Evolutionary conservation across 1,140 invertebrate genomes (phyloP).

Genomic region (Microvelia longipes): DNA sequence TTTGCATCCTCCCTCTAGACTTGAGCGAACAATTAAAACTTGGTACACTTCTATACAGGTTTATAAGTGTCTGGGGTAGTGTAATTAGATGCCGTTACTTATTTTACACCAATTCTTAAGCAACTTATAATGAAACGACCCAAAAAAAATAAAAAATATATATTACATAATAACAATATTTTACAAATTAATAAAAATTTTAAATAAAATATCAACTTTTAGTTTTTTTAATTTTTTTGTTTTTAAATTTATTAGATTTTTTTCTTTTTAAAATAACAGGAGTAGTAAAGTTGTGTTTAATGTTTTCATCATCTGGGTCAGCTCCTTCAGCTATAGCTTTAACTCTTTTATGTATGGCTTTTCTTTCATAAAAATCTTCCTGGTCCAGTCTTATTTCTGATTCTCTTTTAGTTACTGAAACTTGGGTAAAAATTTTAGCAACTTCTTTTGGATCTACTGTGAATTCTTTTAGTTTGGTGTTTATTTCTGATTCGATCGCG

Average conservation of each 20-base stretch:
- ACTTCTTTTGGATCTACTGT: conserved; percentile 74
- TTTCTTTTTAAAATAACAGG: not conserved
- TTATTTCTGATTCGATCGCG: conserved; percentile 70
- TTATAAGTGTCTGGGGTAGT: no score
- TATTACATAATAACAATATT: no score
- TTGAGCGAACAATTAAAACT: no score
- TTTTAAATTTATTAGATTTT: not conserved
- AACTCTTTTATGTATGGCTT: conserved; percentile 74
- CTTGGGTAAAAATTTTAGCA: conserved; percentile 72
- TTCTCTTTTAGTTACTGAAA: conserved; percentile 76
- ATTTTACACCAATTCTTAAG: no score
- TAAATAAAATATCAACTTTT: no score
- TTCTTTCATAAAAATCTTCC: conserved; percentile 77
- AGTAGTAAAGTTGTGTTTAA: not conserved
- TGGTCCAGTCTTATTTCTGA: conserved; percentile 84
- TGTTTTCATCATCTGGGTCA: conserved; percentile 42
- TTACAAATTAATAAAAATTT: no score
- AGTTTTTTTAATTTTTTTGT: not conserved
- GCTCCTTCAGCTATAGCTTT: conserved; percentile 70
- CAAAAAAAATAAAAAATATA: no score
- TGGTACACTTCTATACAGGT: no score
- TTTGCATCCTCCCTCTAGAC: no score
- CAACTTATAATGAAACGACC: no score
- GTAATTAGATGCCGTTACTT: no score
- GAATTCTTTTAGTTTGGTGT: conserved; percentile 69